phyloP scores from a whole-genome alignment of 2,113 vertebrate genomes.

The Osmerus mordax region DNA sequence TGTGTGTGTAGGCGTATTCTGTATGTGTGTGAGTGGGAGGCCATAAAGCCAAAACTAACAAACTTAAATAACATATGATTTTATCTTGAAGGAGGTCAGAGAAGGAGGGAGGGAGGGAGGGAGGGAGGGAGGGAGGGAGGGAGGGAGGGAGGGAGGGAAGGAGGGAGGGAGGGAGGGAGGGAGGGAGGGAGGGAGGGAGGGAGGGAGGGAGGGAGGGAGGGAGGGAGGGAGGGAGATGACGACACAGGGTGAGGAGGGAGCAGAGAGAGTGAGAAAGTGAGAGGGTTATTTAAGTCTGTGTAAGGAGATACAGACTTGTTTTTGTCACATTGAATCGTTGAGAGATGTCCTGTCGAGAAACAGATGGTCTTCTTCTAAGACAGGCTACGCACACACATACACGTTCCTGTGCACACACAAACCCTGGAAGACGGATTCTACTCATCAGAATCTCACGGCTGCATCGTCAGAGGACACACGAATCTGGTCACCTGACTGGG shows the following conservation, averaged over 20 bases:
- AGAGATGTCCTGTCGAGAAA: constrained; percentile 15
- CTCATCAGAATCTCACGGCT: neutral
- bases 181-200: neutral
- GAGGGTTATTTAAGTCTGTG: neutral
- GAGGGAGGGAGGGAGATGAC: constrained; percentile 4
- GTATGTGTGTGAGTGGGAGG: neutral
- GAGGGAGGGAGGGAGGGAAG: neutral
- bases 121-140: neutral
- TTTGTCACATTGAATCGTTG: constrained; percentile 2
- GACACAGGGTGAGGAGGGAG: neutral
- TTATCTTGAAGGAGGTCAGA: neutral
- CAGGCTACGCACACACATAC: neutral
- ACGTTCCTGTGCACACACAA: neutral
- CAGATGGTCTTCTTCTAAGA: neutral
- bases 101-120: neutral
- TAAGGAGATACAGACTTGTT: constrained; percentile 20
- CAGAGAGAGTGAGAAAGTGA: neutral
- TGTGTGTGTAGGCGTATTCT: neutral
- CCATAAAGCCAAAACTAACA: neutral
- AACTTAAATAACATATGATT: constrained; percentile 5
- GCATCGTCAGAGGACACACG: too few relatives aligned
- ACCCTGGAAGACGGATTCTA: neutral
- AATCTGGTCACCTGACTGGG: too few relatives aligned
- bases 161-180: neutral
- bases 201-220: neutral